phyloP scores from a whole-genome alignment of 2,797 vertebrate species.

The Myotis daubentonii region DNA sequence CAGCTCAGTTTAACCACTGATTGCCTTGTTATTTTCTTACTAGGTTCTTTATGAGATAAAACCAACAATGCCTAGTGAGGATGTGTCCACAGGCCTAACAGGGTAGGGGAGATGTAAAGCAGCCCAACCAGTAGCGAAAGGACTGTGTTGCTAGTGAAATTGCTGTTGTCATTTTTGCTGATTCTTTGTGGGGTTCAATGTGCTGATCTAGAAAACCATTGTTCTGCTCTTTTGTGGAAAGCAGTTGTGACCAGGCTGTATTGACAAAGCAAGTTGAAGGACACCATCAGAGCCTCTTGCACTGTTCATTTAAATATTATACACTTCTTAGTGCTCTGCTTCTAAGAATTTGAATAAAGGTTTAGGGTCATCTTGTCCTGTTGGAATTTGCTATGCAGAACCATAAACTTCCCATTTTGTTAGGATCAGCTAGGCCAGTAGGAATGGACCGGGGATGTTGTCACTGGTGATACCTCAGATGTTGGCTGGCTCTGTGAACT shows the following conservation, averaged over 20 bases:
- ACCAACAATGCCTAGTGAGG: slow-evolving; percentile 50
- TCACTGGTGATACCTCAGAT: slow-evolving; percentile 72
- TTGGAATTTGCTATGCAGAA: slow-evolving; percentile 63
- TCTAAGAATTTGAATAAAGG: slow-evolving; percentile 36
- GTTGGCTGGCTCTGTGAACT: slow-evolving; percentile 58
- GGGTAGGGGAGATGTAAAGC: background rate
- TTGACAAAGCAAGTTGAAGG: background rate
- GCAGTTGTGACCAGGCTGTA: slow-evolving; percentile 36
- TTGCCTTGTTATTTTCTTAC: slow-evolving; percentile 79
- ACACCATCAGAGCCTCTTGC: background rate
- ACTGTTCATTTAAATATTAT: slow-evolving; percentile 20
- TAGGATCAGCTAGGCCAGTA: slow-evolving; percentile 46
- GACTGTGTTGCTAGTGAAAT: background rate
- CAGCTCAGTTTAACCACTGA: slow-evolving; percentile 76
- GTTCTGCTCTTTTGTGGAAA: slow-evolving; percentile 22
- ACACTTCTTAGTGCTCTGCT: slow-evolving; percentile 4
- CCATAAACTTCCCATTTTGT: slow-evolving; percentile 59
- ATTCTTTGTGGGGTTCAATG: background rate
- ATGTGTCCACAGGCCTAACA: slow-evolving; percentile 14
- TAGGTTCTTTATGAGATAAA: slow-evolving; percentile 74
- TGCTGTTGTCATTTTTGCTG: background rate
- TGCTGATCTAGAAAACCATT: background rate
- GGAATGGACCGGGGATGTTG: background rate
- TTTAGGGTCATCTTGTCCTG: slow-evolving; percentile 26
- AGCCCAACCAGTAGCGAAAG: slow-evolving; percentile 7